Conservation (phyloP, 2,113 vertebrate species). For the Agapornis roseicollis region DNA sequence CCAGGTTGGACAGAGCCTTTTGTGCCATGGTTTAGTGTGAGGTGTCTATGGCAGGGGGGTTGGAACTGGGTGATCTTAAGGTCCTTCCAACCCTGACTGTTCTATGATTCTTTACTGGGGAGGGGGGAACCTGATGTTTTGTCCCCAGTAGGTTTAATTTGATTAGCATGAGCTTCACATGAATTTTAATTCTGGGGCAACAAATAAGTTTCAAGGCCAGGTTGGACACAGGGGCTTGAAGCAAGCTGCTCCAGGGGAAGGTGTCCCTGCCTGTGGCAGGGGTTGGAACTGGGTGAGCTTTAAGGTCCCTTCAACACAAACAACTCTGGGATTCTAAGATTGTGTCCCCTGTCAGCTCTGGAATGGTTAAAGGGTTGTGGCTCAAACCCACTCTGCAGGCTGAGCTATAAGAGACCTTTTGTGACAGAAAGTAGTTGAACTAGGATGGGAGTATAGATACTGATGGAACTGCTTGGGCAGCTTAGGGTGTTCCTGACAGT, state of each 20-base stretch:
- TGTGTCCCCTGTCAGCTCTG: not conserved
- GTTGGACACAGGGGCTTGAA: not conserved
- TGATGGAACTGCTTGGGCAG: not conserved
- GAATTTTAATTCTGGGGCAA: not conserved
- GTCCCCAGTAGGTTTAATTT: not conserved
- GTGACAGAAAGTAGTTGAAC: not conserved
- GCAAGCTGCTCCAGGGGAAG: too few species aligned
- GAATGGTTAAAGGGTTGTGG: not conserved
- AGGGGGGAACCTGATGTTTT: not conserved
- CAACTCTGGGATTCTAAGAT: not conserved
- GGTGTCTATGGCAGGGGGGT: too few species aligned
- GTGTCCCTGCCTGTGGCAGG: too few species aligned
- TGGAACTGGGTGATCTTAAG: too few species aligned
- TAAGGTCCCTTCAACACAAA: not conserved
- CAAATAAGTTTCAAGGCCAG: not conserved
- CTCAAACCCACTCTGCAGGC: not conserved
- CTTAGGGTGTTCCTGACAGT: not conserved
- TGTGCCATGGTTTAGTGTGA: too few species aligned
- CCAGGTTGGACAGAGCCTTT: too few species aligned
- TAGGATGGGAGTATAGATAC: not conserved
- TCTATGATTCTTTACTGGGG: too few species aligned
- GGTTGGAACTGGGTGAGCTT: not conserved
- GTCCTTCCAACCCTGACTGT: too few species aligned
- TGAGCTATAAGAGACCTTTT: not conserved
- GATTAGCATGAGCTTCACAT: not conserved